A percentile compares a stretch with the other conserved stretches of the same genome.
phyloP scores from a whole-genome alignment of 2,888 invertebrate genomes.

The Caenorhabditis angaria region DNA sequence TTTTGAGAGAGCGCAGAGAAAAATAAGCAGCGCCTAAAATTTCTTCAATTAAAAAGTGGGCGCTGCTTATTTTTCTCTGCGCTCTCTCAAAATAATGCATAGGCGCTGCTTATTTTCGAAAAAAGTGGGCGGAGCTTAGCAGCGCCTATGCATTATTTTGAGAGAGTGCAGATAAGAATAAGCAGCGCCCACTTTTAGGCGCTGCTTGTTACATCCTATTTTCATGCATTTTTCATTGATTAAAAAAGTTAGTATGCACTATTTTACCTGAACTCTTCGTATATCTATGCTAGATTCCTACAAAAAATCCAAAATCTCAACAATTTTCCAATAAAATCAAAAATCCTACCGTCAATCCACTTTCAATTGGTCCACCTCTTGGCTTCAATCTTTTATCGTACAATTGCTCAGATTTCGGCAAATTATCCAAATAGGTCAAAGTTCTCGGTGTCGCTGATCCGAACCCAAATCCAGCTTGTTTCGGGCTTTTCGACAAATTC shows the following conservation, averaged over 20 bases:
- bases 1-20: too few relatives aligned
- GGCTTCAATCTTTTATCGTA: constrained; percentile 52
- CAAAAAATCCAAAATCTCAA: constrained; percentile 5
- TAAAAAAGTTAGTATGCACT: too few relatives aligned
- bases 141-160: background rate
- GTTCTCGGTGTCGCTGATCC: constrained; percentile 69
- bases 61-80: too few relatives aligned
- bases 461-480: constrained; percentile 60
- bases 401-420: constrained; percentile 46
- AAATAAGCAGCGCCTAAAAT: too few relatives aligned
- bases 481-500: constrained; percentile 44
- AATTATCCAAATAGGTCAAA: constrained; percentile 61
- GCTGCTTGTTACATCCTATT: constrained; percentile 5
- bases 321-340: background rate
- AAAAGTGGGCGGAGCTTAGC: too few relatives aligned
- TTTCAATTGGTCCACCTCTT: constrained; percentile 2
- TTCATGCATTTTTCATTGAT: background rate
- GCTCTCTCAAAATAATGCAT: too few relatives aligned
- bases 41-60: too few relatives aligned
- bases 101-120: too few relatives aligned
- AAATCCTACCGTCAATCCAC: constrained; percentile 21
- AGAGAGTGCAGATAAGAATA: background rate
- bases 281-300: constrained; percentile 37
- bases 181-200: background rate
- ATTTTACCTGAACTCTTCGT: constrained; percentile 23